Evolutionary conservation across 2,113 vertebrate genomes (phyloP), one percentile per base, ranked within the genome.

Genomic region (Actinemys pallida): DNA sequence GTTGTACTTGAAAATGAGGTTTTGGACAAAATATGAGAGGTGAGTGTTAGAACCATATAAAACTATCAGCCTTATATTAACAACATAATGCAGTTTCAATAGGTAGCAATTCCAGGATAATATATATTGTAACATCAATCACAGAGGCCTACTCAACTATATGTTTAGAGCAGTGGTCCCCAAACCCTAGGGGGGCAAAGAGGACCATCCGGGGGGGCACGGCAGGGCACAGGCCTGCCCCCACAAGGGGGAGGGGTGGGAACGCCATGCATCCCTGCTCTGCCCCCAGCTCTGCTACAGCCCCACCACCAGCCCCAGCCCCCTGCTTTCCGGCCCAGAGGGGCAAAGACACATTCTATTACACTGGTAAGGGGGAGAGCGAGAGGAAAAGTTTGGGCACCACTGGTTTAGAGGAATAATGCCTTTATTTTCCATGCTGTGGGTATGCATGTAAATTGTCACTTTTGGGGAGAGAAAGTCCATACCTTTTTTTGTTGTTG

Each of bases 71-170:
- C 9, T 95, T 90, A 79, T 81, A 89, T 86, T 93, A 94, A 96
- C n/a, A 72, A 72, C 35, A 79, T 78, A 92, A 80, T 17, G 84
- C 42, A 90, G 31, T 89, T 86, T 19, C 69, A 90, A 96, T 42
- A 91, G 94, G 92, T 6, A 88, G 89, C 86, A 97, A 95, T 95
- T 96, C 92, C 88, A 50, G 27, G 31, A 62, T 80, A 96, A 96
- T 5, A 93, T 81, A 88, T 27, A 87, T 82, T 35, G 75, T 62
- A 47, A 82, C 75, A 85, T 83, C 81, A 95, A 45, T 95, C 94
- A 72, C n/a, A 90, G 57, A 88, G 90, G 81, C 62, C 87, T 83
- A 3, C 84, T 93, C 92, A 94, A 49, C 69, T 82, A 52, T 47
- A 59, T 11, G 9, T 92, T 93, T 79, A 91, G 35, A 47, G 42